A percentile compares a stretch with the other conserved stretches of the same genome.
Conservation (phyloP, 92 coral and sea anemone genomes). For the Porites cylindrica region DNA sequence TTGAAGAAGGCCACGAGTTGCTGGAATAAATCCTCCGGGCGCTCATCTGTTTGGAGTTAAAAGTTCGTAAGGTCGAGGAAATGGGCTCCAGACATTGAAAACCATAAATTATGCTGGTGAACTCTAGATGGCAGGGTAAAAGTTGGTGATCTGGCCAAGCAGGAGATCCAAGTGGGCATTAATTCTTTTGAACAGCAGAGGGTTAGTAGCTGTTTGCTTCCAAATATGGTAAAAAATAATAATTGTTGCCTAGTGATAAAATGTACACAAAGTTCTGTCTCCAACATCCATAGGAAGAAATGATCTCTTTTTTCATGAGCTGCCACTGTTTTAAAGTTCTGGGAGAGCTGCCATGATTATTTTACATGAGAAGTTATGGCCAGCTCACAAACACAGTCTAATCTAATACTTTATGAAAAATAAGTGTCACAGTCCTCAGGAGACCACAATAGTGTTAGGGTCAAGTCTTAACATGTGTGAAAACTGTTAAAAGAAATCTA, state of each 20-base stretch:
- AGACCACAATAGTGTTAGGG: neutral
- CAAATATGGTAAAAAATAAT: constrained; percentile 26
- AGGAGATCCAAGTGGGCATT: constrained; percentile 26
- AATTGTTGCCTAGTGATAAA: constrained; percentile 45
- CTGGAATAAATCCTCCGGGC: constrained; percentile 63
- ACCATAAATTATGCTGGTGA: too few relatives aligned
- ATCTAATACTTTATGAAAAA: neutral
- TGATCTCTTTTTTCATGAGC: constrained; percentile 42
- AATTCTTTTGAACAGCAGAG: constrained; percentile 23
- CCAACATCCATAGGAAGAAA: constrained; percentile 45
- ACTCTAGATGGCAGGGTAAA: constrained; percentile 34
- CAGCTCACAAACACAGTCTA: neutral
- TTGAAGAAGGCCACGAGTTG: constrained; percentile 64
- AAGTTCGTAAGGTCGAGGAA: too few relatives aligned
- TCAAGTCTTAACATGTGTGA: neutral
- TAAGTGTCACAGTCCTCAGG: neutral
- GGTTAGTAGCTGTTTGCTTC: constrained; percentile 22
- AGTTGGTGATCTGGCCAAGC: constrained; percentile 40
- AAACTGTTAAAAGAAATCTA: neutral
- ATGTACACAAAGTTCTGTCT: constrained; percentile 35
- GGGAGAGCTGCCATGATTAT: neutral
- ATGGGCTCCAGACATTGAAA: too few relatives aligned
- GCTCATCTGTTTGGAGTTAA: constrained; percentile 11
- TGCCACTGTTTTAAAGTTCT: constrained; percentile 37
- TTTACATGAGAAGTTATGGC: neutral